Conservation (phyloP, 1,140 invertebrate genomes). For the Drosophila carrolli region DNA sequence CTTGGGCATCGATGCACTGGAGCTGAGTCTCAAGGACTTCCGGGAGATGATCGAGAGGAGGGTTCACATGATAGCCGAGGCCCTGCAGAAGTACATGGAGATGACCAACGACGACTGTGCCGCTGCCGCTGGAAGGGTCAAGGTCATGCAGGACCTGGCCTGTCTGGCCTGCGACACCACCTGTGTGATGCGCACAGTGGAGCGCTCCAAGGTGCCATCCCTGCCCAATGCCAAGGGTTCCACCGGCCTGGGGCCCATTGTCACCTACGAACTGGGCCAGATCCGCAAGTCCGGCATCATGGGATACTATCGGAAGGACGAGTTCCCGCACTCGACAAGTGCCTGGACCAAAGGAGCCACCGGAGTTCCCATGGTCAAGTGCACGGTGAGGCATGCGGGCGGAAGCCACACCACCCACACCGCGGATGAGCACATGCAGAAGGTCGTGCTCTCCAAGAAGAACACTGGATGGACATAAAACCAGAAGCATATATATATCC, state of each 20-base stretch:
- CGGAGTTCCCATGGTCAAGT: conserved; percentile 84
- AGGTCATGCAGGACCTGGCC: conserved; percentile 88
- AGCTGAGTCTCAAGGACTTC: conserved; percentile 88
- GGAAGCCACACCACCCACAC: conserved; percentile 90
- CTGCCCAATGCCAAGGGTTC: conserved; percentile 85
- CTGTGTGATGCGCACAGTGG: conserved; percentile 88
- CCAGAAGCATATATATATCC: not conserved
- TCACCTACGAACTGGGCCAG: conserved; percentile 88
- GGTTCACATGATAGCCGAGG: conserved; percentile 87
- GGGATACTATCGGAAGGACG: conserved; percentile 78
- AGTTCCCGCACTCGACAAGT: conserved; percentile 63
- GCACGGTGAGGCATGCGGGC: conserved; percentile 90
- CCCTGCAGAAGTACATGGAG: conserved; percentile 85
- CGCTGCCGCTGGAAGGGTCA: conserved; percentile 89
- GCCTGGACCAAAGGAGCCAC: conserved; percentile 54
- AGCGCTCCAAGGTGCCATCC: conserved; percentile 85
- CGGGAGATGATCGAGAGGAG: conserved; percentile 88
- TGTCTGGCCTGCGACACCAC: conserved; percentile 91
- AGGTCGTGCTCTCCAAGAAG: conserved; percentile 66
- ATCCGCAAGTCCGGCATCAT: conserved; percentile 78
- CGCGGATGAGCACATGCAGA: conserved; percentile 86
- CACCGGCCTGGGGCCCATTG: conserved; percentile 86
- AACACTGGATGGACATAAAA: conserved; percentile 54
- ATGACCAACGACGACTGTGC: conserved; percentile 86
- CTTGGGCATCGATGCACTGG: conserved; percentile 89